phyloP scores from a whole-genome alignment of 35 echinoderm and acorn worm species.

The Heliocidaris erythrogramma region DNA sequence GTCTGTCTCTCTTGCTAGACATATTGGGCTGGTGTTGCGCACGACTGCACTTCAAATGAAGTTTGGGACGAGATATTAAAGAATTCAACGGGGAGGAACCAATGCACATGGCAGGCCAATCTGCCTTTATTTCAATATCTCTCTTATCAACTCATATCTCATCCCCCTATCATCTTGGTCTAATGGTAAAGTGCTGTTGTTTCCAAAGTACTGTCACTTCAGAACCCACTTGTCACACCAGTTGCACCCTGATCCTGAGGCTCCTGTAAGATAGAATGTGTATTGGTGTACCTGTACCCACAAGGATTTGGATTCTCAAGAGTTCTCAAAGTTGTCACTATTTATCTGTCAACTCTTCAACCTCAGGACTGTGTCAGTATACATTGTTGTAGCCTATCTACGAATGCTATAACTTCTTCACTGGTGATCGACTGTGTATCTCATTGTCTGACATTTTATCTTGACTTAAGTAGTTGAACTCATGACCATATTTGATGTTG shows the following conservation, averaged over 20 bases:
- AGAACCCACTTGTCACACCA: background rate
- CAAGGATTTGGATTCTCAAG: background rate
- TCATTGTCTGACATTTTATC: background rate
- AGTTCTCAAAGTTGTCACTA: background rate
- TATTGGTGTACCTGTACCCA: background rate
- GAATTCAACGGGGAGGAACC: slow-evolving; percentile 34
- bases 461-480: background rate
- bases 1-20: background rate
- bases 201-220: background rate
- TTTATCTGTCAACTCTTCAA: background rate
- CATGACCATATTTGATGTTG: background rate
- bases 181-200: background rate
- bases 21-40: background rate
- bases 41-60: slow-evolving; percentile 40
- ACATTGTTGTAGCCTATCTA: background rate
- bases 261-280: no score
- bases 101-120: slow-evolving; percentile 39
- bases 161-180: background rate
- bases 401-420: background rate
- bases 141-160: background rate
- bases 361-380: background rate
- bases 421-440: background rate
- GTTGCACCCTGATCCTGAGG: background rate
- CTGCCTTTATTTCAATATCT: background rate
- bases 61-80: slow-evolving; percentile 38